Conservation (phyloP, 2,888 invertebrate genomes). For the Ganaspis brasiliensis region DNA sequence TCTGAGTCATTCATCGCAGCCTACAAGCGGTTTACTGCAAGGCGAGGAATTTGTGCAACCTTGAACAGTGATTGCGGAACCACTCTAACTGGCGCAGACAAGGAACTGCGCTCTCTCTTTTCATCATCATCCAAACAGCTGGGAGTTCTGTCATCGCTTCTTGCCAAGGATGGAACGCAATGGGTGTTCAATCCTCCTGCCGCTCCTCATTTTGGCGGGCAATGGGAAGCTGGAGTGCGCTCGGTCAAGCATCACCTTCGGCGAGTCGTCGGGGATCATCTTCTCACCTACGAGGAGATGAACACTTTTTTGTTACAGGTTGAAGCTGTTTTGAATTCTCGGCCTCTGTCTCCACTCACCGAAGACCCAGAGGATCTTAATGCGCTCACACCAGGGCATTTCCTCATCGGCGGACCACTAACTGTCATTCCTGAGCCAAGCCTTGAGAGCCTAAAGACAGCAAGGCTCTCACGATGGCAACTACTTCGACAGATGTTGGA, state of each 20-base stretch:
- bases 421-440: not conserved
- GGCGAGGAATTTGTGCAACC: constrained; percentile 22
- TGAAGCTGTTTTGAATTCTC: not conserved
- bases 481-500: not conserved
- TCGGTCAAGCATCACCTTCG: constrained; percentile 44
- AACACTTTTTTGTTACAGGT: not conserved
- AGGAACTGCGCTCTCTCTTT: constrained; percentile 22
- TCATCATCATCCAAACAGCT: not conserved
- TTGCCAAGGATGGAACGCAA: not conserved
- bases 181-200: not conserved
- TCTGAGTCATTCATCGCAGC: constrained; percentile 61
- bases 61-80: constrained; percentile 46
- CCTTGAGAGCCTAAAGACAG: not conserved
- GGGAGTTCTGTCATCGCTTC: not conserved
- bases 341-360: not conserved
- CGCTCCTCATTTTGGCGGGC: not conserved
- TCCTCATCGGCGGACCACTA: not conserved
- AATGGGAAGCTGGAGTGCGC: constrained; percentile 63
- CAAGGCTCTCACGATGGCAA: not conserved
- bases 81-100: constrained; percentile 42
- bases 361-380: not conserved
- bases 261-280: not conserved
- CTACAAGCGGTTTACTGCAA: constrained; percentile 46
- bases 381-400: not conserved
- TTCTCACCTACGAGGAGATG: constrained; percentile 67